phyloP scores from a whole-genome alignment of 1,140 invertebrate genomes.

The Drosophila seguyi region DNA sequence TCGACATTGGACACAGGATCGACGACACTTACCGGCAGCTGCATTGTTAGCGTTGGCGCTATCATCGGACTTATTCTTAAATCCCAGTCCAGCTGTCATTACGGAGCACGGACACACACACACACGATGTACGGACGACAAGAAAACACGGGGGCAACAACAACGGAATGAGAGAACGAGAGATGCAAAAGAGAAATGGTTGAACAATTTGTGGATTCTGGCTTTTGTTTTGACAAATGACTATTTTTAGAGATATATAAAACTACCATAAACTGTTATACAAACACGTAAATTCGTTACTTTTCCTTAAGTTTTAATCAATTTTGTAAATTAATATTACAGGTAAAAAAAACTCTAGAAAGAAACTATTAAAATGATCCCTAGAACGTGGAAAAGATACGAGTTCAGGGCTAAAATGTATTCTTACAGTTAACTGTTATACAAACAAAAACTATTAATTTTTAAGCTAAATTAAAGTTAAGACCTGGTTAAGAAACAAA shows the following conservation, averaged over 20 bases:
- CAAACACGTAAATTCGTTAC: background rate
- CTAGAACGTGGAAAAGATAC: background rate
- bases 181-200: conserved; percentile 39
- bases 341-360: background rate
- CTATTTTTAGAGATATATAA: too few relatives aligned
- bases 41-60: conserved; percentile 26
- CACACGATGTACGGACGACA: conserved; percentile 37
- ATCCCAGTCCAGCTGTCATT: conserved; percentile 63
- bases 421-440: too few relatives aligned
- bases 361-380: background rate
- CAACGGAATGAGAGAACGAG: conserved; percentile 35
- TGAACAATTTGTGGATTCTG: conserved; percentile 3
- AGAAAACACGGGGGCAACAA: conserved; percentile 32
- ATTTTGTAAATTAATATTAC: background rate
- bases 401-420: background rate
- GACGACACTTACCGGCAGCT: conserved; percentile 59
- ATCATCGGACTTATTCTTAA: conserved; percentile 68
- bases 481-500: too few relatives aligned
- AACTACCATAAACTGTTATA: background rate
- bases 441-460: too few relatives aligned
- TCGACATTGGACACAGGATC: conserved; percentile 19
- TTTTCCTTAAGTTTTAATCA: background rate
- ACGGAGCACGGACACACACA: conserved; percentile 17
- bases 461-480: too few relatives aligned
- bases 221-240: too few relatives aligned